Evolutionary conservation across 2,113 vertebrate species (phyloP), one percentile per base, ranked within the genome.

Genomic region (Alligator sinensis): DNA sequence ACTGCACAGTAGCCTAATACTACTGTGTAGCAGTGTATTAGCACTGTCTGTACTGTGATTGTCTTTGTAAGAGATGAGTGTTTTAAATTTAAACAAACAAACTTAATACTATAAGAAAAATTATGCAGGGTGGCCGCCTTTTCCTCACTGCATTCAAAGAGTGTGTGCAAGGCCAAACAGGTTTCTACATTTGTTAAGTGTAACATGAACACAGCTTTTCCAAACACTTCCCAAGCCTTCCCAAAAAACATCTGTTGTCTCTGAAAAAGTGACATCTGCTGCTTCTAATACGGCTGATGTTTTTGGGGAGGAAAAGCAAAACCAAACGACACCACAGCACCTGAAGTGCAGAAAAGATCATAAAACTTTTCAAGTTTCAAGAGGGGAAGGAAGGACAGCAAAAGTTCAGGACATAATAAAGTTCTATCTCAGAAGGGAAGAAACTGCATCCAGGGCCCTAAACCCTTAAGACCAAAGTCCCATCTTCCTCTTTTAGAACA

Each of bases 371-470:
- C 59, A 87, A n/a, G 59, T 94, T 91, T 90, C 63, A 93, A 89
- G 57, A 86, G 76, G 83, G 76, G 94, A 97, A 96, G 81, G 87
- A 96, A 96, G 90, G 63, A 54, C 30, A 94, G 85, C 16, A 93
- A 89, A 83, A 63, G 57, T 77, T 93, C 80, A 84, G 63, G 91
- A 96, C 95, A 91, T 66, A 64, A 86, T 66, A 64, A 86, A 90
- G 78, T 61, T 11, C 47, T 78, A 78, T 78, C 93, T 87, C 85
- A 91, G 74, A 58, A 86, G 57, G 93, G 70, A 89, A 92, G 76
- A 92, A 91, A 93, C 81, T 74, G 85, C 84, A 95, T 92, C 88
- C 88, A 86, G 88, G 70, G 70, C 80, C 84, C 14, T 85, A 54
- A 79, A 92, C n/a, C 16, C 58, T 77, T 86, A 91, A 79, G 64